Percentiles rank a stretch among this genome's conserved stretches.
These are phyloP conservation scores for Oplegnathus fasciatus DNA, from an alignment of 2,113 vertebrate genomes.

Conservation along the genomic window DNA sequence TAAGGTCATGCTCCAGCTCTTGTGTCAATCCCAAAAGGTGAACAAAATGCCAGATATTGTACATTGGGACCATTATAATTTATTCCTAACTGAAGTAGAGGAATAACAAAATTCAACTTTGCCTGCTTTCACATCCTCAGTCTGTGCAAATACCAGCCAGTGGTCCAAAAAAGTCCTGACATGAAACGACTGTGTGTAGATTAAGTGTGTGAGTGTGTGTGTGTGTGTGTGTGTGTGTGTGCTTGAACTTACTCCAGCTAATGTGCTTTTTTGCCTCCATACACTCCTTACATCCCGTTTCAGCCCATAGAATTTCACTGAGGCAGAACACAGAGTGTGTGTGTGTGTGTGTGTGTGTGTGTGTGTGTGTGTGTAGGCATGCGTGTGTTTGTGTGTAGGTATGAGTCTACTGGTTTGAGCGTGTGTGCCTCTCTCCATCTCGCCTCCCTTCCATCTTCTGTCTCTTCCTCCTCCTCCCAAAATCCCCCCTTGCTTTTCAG, in stretches of 20 bases:
- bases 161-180: background rate
- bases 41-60: background rate
- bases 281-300: background rate
- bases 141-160: background rate
- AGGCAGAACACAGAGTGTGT: slow-evolving; percentile 34
- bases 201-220: background rate
- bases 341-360: slow-evolving; percentile 8
- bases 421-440: slow-evolving; percentile 17
- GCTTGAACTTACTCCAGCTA: background rate
- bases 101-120: background rate
- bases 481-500: slow-evolving; percentile 55
- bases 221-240: background rate
- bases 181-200: background rate
- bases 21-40: background rate
- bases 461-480: background rate
- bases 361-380: slow-evolving; percentile 6
- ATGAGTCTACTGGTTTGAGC: slow-evolving; percentile 13
- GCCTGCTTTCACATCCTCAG: background rate
- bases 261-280: background rate
- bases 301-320: slow-evolving; percentile 18
- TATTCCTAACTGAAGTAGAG: background rate
- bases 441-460: slow-evolving; percentile 28
- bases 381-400: slow-evolving; percentile 9
- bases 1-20: background rate
- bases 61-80: background rate